These are phyloP conservation scores for Zosterops pallidus DNA, from an alignment of 2,113 vertebrate species.

Conservation along the genomic window DNA sequence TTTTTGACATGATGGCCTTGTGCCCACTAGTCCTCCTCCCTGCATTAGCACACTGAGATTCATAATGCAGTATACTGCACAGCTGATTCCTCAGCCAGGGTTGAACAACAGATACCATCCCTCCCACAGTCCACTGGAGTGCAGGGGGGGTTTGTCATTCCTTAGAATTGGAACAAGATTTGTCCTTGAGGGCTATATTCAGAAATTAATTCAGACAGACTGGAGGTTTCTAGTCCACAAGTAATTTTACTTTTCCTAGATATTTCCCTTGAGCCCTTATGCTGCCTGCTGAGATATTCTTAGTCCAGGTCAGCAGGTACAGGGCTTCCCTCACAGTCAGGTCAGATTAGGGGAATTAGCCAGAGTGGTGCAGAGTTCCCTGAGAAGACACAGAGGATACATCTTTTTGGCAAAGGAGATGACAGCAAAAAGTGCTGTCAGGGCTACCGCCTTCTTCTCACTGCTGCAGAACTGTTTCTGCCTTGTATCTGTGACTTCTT, in stretches of 20 bases:
- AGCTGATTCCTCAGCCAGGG: background rate
- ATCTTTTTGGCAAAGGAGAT: background rate
- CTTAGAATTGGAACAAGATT: background rate
- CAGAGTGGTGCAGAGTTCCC: background rate
- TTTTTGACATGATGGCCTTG: background rate
- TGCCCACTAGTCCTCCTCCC: background rate
- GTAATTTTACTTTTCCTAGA: background rate
- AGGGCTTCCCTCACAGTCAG: background rate
- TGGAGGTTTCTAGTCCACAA: background rate
- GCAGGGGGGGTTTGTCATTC: background rate
- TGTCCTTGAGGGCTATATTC: constrained; percentile 10
- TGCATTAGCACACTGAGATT: background rate
- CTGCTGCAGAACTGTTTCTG: background rate
- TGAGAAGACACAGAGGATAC: background rate
- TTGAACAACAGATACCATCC: background rate
- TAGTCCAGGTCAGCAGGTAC: background rate
- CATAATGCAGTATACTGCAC: background rate
- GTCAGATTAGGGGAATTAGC: background rate
- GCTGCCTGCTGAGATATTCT: background rate
- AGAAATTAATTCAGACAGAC: background rate
- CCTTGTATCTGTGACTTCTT: background rate
- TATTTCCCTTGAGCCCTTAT: background rate
- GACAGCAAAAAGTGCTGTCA: background rate
- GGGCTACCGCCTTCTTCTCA: background rate
- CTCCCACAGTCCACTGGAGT: background rate